Evolutionary conservation across 2,888 invertebrate species (phyloP), one percentile per base, ranked within the genome.

Genomic region (Ochropleura leucogaster): DNA sequence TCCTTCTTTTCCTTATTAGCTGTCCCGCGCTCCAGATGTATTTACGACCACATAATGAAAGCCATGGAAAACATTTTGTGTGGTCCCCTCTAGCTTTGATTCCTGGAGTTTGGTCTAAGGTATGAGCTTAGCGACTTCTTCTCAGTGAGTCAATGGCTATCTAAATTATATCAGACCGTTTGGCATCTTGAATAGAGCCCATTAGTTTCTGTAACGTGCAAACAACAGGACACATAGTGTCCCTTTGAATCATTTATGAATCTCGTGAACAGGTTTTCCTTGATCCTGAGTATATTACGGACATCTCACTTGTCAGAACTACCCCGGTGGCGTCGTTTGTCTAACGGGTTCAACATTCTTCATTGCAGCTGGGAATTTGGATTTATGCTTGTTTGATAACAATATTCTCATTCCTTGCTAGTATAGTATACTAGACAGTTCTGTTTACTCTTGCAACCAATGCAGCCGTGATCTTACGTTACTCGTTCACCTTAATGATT

Each of bases 41-140:
- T 84, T 81, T 81, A 81, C 70, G 57, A 72, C 70, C 82, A 81
- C 77, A 76, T 84, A 81, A 81, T 84, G 72, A 84, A 72, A 51
- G 63, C 72, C 70, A 68, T 84, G 81, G 69, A 72, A 82, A 82
- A 70, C 76, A 76, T 84, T 80, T 60, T 72, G 81, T 53, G 66
- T 46, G 70, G 67, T 71, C 64, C 70, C 67, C 60, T 72, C 59
- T 65, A 62, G 64, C 68, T 84, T 62, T 74, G 64, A 68, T 80
- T 74, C 67, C 49, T 57, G 5, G 40, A 6, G 30, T 20, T 60
- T 62, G 57, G 84, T 64, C 6, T 44, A 74, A 81, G 63, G 0
- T 30, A 44, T 30, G 47, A 72, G 68, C 67, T 40, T 14, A 40
- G 14, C 40, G 53, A 44, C n/a, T 14, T 60, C 42, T 60, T n/a